These are phyloP conservation scores for Andrena praecox DNA, from an alignment of 2,888 invertebrate genomes.

Conservation along the genomic window DNA sequence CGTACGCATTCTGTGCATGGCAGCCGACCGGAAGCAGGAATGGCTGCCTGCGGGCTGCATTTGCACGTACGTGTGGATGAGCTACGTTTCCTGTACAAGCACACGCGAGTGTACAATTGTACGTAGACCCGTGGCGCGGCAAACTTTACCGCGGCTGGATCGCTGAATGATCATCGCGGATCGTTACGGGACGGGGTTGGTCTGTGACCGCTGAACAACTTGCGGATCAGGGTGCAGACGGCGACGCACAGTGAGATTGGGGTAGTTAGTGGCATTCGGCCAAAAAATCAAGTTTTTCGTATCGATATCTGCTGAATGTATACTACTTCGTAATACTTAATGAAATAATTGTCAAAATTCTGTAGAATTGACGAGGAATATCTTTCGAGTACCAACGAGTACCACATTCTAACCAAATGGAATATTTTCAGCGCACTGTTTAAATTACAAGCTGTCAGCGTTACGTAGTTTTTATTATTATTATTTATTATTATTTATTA, in stretches of 20 bases:
- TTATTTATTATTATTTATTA: no score
- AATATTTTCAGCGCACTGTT: no score
- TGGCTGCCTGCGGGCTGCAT: conserved; percentile 72
- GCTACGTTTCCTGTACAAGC: conserved; percentile 64
- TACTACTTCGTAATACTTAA: no score
- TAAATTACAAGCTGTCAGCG: no score
- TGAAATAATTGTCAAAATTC: no score
- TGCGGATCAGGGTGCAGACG: neutral
- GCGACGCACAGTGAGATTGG: neutral
- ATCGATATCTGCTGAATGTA: no score
- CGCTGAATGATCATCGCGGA: conserved; percentile 42
- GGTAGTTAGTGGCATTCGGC: no score
- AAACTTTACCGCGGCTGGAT: conserved; percentile 57
- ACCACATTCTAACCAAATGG: no score
- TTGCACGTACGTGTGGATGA: conserved; percentile 64
- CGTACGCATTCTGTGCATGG: conserved; percentile 76
- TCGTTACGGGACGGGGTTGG: conserved; percentile 38
- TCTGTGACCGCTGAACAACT: conserved; percentile 11
- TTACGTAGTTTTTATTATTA: no score
- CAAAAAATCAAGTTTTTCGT: no score
- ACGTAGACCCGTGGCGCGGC: conserved; percentile 42
- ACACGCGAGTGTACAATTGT: conserved; percentile 43
- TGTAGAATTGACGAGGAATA: no score
- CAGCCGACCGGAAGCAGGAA: conserved; percentile 76
- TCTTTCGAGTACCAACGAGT: no score